These are phyloP conservation scores for Branchellion lobata DNA, from an alignment of 2,888 invertebrate genomes.

Conservation along the genomic window DNA sequence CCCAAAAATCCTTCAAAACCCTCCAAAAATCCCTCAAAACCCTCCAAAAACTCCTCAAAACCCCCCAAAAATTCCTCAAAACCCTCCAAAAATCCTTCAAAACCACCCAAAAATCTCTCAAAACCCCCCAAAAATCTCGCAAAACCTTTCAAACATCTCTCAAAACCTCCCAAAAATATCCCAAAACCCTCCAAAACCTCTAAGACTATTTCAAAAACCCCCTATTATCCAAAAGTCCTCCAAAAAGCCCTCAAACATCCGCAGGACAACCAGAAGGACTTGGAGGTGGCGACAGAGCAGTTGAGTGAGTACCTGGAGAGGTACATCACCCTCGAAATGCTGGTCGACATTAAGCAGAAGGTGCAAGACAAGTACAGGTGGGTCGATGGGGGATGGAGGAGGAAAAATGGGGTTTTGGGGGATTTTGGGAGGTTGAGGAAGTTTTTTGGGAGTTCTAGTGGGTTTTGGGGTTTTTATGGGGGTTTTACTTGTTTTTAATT, in stretches of 20 bases:
- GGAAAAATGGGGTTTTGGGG: too few species aligned
- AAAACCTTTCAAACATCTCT: background rate
- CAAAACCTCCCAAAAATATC: background rate
- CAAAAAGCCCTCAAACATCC: slow-evolving; percentile 27
- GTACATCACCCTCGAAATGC: slow-evolving; percentile 93
- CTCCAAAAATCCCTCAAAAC: too few species aligned
- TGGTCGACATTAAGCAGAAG: slow-evolving; percentile 95
- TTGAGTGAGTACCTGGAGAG: slow-evolving; percentile 95
- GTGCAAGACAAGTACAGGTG: slow-evolving; percentile 97
- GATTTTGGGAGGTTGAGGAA: too few species aligned
- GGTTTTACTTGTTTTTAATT: background rate
- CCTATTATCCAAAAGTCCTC: background rate
- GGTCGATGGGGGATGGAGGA: too few species aligned
- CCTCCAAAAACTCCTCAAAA: too few species aligned
- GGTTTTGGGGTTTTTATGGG: background rate
- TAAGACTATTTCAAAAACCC: background rate
- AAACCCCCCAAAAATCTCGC: background rate
- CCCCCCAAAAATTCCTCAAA: too few species aligned
- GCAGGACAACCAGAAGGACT: slow-evolving; percentile 90
- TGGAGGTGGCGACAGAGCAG: slow-evolving; percentile 94
- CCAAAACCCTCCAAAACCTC: too few species aligned
- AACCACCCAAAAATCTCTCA: too few species aligned
- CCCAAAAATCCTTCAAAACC: too few species aligned
- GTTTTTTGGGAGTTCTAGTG: too few species aligned
- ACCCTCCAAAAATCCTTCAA: too few species aligned